These are phyloP conservation scores for Champsocephalus gunnari DNA, from an alignment of 2,797 vertebrate species.

Conservation along the genomic window DNA sequence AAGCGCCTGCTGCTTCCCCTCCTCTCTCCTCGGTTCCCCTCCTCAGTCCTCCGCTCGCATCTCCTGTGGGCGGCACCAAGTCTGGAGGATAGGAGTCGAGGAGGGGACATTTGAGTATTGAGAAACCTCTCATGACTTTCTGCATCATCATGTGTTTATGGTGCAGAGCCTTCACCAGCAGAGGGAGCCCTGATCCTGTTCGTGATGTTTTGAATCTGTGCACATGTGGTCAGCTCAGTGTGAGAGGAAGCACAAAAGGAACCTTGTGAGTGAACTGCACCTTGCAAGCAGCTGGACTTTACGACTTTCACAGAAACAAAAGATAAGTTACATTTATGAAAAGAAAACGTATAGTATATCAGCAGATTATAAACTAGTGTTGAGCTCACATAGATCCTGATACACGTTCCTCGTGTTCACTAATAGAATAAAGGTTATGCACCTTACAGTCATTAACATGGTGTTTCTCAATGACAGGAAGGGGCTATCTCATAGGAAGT, in stretches of 20 bases:
- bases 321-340: slow-evolving; percentile 11
- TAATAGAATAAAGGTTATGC: slow-evolving; percentile 30
- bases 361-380: neutral
- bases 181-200: slow-evolving; percentile 31
- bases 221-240: slow-evolving; percentile 58
- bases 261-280: slow-evolving; percentile 63
- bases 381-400: neutral
- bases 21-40: too few species aligned
- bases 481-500: slow-evolving; percentile 86
- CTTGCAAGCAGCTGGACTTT: slow-evolving; percentile 72
- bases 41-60: too few species aligned
- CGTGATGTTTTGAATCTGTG: slow-evolving; percentile 3
- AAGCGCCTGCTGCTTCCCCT: too few species aligned
- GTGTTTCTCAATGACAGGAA: slow-evolving; percentile 84
- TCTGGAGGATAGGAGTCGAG: too few species aligned
- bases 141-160: neutral
- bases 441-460: slow-evolving; percentile 53
- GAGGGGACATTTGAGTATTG: too few species aligned
- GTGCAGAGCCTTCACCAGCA: slow-evolving; percentile 35
- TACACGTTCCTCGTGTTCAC: neutral
- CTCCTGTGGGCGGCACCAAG: too few species aligned
- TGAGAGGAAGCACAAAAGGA: slow-evolving; percentile 65
- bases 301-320: slow-evolving; percentile 27
- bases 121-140: neutral
- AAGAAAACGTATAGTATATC: neutral